Evolutionary conservation across 2,797 vertebrate genomes (phyloP), one percentile per base, ranked within the genome.

Genomic region (Arrhamphus sclerolepis): DNA sequence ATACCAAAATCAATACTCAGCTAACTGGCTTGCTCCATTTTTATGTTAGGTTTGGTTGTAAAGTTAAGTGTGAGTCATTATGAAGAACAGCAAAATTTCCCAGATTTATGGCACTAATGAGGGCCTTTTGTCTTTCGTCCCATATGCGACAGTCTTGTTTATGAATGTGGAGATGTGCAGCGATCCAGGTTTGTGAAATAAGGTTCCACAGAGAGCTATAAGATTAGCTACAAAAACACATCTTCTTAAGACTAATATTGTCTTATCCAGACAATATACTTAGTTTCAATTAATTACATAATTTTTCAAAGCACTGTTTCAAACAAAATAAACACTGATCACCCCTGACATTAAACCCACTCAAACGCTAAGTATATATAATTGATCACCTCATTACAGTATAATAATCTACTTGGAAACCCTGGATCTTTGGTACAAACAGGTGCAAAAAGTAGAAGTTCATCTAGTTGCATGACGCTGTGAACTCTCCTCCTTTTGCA

Each of bases 61-160:
- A 89, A 86, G 68, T 85, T 80, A 85, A 86, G 82, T 75, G 81
- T 66, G 75, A 82, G 70, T 81, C 73, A 83, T 89, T 80, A 84
- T 81, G 44, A 78, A 77, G 82, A 83, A 64, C 46, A 53, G 75
- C 71, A 62, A 75, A 54, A 63, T 79, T 77, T 77, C 62, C 39
- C 16, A 76, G 78, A 85, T 81, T 86, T 73, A 80, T 74, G 62
- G 34, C 48, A 44, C 71, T 80, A 82, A 82, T 1, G 47, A 63
- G 54, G 61, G 59, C 43, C 69, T 80, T 72, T 81, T 57, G 67
- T 76, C 69, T 52, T 29, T 21, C 56, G 54, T 39, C 40, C 61
- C 59, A 65, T 66, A 64, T 52, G 69, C 21, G 47, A 56, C 50
- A 28, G 63, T 56, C 42, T 60, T 77, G 59, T 78, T 85, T 83